A percentile compares a stretch with the other conserved stretches of the same genome.
phyloP scores from a whole-genome alignment of 2,113 vertebrate species.

The Sebastes schlegelii region DNA sequence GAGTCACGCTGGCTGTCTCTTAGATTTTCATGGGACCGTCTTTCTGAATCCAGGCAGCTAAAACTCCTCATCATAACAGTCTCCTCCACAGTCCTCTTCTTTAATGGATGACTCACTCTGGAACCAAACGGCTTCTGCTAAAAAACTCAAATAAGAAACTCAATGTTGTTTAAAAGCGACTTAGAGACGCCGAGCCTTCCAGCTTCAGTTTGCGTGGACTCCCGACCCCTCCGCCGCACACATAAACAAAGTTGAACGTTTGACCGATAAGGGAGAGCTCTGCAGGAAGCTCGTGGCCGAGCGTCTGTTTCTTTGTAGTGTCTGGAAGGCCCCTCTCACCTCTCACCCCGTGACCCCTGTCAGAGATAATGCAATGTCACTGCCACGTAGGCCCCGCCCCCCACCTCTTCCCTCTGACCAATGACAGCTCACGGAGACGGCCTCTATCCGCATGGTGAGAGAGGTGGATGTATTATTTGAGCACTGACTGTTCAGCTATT shows the following conservation, averaged over 20 bases:
- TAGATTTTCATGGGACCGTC: neutral
- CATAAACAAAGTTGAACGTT: slow-evolving; percentile 82
- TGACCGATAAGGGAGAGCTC: slow-evolving; percentile 77
- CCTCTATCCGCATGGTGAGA: neutral
- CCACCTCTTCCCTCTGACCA: slow-evolving; percentile 35
- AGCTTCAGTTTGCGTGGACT: slow-evolving; percentile 68
- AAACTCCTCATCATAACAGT: slow-evolving; percentile 36
- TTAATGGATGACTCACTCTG: slow-evolving; percentile 36
- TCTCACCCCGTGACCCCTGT: slow-evolving; percentile 54
- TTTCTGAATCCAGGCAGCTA: slow-evolving; percentile 21
- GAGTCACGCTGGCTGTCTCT: neutral
- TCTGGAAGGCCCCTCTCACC: slow-evolving; percentile 48
- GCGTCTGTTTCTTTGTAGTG: slow-evolving; percentile 70
- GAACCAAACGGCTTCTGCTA: slow-evolving; percentile 17
- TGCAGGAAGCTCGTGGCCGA: slow-evolving; percentile 65
- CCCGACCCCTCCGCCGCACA: slow-evolving; percentile 76
- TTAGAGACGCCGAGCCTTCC: slow-evolving; percentile 31
- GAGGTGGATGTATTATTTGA: neutral
- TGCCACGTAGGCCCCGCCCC: slow-evolving; percentile 49
- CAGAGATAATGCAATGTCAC: slow-evolving; percentile 63
- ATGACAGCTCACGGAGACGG: slow-evolving; percentile 12
- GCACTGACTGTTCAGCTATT: neutral
- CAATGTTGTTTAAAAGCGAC: slow-evolving; percentile 60
- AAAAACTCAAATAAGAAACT: slow-evolving; percentile 62
- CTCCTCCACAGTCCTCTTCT: slow-evolving; percentile 11